Evolutionary conservation across 2,888 invertebrate species (phyloP), one percentile per base, ranked within the genome.

Genomic region (Lasius fuliginosus): DNA sequence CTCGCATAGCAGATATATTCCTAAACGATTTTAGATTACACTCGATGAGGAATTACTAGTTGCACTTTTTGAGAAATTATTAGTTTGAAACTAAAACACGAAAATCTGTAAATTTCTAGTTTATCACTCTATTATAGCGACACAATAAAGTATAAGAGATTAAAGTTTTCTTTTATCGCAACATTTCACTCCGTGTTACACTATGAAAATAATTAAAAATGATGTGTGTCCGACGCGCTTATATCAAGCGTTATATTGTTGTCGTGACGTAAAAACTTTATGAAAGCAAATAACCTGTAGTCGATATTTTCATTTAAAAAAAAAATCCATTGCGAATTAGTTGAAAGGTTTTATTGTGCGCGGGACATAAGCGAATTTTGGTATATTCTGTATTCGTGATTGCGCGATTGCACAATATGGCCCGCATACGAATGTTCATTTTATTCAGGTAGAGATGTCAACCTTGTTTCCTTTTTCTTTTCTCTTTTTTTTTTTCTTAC

Each of bases 391-490:
- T 76, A 76, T 69, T 58, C 42, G 76, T 40, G 56, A 81, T 60
- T 74, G 36, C 46, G 36, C 30, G 3, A 36, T 12, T 46, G 36
- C 40, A 40, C 79, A 65, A 64, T 82, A 65, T 42, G 53, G 30
- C 33, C 30, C 15, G 58, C 83, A 67, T 77, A 67, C 58, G 42
- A 81, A 79, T 79, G 83, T 58, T 36, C 46, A 36, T 67, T 46
- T 83, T 83, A 65, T 83, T 79, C 81, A 64, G 15, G 33, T 23
- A 18, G 36, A 9, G 27, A 79, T 67, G 60, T 81, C 81, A 58
- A 12, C 9, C 18, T 18, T 77, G 60, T 56, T 60, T 73, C 40
- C 6, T 30, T 82, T 82, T 53, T 8, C n/a, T 53, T n/a, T 49
- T 49, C 40, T 5, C 30, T 82, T 77, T 56, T 27, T 73, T 58